Evolutionary conservation across 2,113 vertebrate species (phyloP).

Genomic region (Beaufortia kweichowensis): DNA sequence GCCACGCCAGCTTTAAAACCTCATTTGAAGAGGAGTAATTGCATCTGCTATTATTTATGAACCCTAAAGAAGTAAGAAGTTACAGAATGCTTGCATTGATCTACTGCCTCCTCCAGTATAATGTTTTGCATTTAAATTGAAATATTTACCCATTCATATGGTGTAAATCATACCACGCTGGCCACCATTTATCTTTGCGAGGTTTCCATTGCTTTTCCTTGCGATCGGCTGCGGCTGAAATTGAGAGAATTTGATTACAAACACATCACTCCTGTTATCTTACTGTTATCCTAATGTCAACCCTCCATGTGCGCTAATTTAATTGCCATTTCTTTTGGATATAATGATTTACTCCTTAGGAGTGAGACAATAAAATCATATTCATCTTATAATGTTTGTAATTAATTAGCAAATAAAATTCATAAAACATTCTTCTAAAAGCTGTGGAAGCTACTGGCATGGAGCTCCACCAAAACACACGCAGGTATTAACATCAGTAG

Average conservation of each 20-base stretch:
- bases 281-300: conserved; percentile 42
- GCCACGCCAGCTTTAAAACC: conserved; percentile 67
- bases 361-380: conserved; percentile 36
- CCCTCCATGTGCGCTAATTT: conserved; percentile 51
- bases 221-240: conserved; percentile 48
- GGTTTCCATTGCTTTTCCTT: conserved; percentile 56
- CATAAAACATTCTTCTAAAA: not conserved
- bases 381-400: conserved; percentile 22
- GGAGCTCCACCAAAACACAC: conserved; percentile 7
- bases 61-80: conserved; percentile 57
- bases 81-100: conserved; percentile 66
- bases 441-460: not conserved
- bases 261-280: conserved; percentile 52
- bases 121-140: conserved; percentile 78
- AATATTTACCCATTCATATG: conserved; percentile 67
- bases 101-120: conserved; percentile 58
- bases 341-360: conserved; percentile 51
- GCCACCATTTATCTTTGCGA: conserved; percentile 63
- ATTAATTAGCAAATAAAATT: conserved; percentile 17
- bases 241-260: conserved; percentile 59
- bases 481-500: not conserved
- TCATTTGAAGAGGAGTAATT: conserved; percentile 72
- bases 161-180: conserved; percentile 66
- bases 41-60: conserved; percentile 70
- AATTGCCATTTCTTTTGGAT: conserved; percentile 46